phyloP scores from a whole-genome alignment of 2,113 vertebrate species.

The Setophaga kirtlandii region DNA sequence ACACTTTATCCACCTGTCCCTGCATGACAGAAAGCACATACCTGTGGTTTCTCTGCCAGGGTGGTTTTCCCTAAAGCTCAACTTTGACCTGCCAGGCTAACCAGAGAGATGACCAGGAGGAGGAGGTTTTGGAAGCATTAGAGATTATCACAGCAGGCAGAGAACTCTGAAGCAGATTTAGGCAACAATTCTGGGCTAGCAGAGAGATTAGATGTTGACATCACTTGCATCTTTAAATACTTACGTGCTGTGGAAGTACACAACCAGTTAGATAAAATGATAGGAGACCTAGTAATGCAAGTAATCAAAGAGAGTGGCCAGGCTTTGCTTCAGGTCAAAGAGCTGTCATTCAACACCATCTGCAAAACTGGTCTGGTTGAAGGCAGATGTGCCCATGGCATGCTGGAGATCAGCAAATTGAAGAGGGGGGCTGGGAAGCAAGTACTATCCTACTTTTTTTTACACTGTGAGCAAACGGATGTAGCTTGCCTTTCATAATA shows the following conservation, averaged over 20 bases:
- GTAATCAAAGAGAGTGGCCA: constrained; percentile 6
- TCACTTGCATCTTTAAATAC: neutral
- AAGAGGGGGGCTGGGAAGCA: neutral
- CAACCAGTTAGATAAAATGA: neutral
- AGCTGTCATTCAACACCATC: neutral
- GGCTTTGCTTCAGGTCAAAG: neutral
- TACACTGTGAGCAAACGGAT: neutral
- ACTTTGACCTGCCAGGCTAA: neutral
- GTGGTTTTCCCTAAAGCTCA: neutral
- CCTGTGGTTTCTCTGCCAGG: neutral
- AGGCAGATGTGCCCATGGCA: neutral
- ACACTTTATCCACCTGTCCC: neutral
- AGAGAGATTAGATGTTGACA: constrained; percentile 2
- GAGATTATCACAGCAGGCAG: neutral
- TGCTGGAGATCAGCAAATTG: neutral
- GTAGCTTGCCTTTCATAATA: neutral
- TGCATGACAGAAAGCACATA: fast-evolving
- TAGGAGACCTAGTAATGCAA: neutral
- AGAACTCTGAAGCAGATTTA: neutral
- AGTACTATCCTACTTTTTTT: neutral
- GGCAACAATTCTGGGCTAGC: neutral
- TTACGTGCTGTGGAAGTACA: neutral
- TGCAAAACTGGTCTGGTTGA: neutral
- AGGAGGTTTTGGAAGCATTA: neutral
- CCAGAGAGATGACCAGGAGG: neutral